These are phyloP conservation scores for Mythimna vitellina DNA, from an alignment of 2,888 invertebrate species.

Conservation along the genomic window DNA sequence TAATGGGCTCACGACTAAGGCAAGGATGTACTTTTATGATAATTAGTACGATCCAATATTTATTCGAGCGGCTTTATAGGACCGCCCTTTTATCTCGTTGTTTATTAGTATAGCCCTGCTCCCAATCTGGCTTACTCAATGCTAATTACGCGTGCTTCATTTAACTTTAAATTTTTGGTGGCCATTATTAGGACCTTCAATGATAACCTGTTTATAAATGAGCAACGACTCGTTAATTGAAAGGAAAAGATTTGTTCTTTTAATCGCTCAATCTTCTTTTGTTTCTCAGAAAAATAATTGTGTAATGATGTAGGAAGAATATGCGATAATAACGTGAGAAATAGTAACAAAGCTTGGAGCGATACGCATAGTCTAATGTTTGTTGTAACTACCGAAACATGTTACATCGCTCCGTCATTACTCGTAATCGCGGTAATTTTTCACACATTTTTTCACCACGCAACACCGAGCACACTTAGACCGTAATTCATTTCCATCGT, in stretches of 20 bases:
- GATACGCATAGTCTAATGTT: conserved; percentile 74
- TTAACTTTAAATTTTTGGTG: conserved; percentile 70
- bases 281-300: conserved; percentile 55
- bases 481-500: conserved; percentile 82
- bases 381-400: conserved; percentile 75
- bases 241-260: conserved; percentile 18
- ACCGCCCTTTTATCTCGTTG: conserved; percentile 84
- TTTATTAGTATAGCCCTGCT: conserved; percentile 84
- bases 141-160: conserved; percentile 78
- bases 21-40: conserved; percentile 87
- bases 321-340: conserved; percentile 68
- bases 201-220: conserved; percentile 47
- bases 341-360: conserved; percentile 73
- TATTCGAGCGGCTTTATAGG: conserved; percentile 81
- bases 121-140: conserved; percentile 75
- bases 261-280: conserved; percentile 44
- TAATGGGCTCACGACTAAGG: conserved; percentile 82
- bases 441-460: conserved; percentile 86
- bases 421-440: conserved; percentile 84
- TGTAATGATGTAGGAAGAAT: conserved; percentile 64
- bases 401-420: conserved; percentile 82
- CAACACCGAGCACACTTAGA: conserved; percentile 79
- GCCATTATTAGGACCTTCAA: conserved; percentile 58
- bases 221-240: conserved; percentile 41
- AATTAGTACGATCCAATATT: conserved; percentile 88